Base-by-base conservation (phyloP, 1,140 invertebrate genomes). In the Tetragonula clypearis region DNA sequence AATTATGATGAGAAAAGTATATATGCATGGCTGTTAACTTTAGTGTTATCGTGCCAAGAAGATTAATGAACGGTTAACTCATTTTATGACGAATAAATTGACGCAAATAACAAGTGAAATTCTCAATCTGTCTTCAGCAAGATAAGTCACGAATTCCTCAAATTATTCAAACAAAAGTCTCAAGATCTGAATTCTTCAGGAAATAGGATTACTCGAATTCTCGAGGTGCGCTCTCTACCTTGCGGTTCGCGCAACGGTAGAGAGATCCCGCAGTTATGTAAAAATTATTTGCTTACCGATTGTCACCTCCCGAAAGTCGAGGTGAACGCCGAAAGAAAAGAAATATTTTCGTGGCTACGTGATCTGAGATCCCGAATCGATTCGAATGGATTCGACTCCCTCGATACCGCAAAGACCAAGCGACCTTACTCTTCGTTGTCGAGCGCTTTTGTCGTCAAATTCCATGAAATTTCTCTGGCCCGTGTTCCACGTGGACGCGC, bases 401-500 rank as follows among this genome's bases (percentile, higher is more conserved):
- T 30, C 58, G 68, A 72, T 79, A 41, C 21, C n/a, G 23, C 58
- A 66, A 83, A 82, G 84, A 82, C 62, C 41, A 66, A 41, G n/a
- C 79, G 74, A 65, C 85, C 74, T 62, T 26, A 14, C 73, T 78
- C 79, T 78, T 79, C 84, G 55, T 74, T 35, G 35, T 35, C 35
- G 35, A 35, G 0, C 35, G 35, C 62, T 77, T 76, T 78, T 30
- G 69, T 76, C 60, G 30, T n/a, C 41, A 53, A 21, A 5, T 56
- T 79, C 74, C 73, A 55, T 30, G 84, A 58, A 73, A 58, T 60
- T 41, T 65, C 62, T 49, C 62, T 26, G 49, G 86, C 53, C 68
- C 60, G 60, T 62, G 79, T 82, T 65, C 65, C 85, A 17, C 41
- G 87, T 21, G 76, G 49, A 90, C 83, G 82, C 87, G 84, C 49